A percentile compares a stretch with the other conserved stretches of the same genome.
These are phyloP conservation scores for Calycopis cecrops DNA, from an alignment of 1,140 invertebrate genomes.

Conservation along the genomic window DNA sequence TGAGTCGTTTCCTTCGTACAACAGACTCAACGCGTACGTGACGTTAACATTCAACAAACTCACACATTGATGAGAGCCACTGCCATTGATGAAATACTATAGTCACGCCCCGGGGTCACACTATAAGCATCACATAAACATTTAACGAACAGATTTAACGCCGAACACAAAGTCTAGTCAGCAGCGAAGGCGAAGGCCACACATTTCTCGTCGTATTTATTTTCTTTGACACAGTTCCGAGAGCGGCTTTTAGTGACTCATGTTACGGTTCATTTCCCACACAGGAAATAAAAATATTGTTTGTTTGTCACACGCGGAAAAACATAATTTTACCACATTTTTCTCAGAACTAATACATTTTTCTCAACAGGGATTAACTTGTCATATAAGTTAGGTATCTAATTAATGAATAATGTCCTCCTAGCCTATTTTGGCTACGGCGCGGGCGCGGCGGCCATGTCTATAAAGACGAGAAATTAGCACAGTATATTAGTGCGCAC, in stretches of 20 bases:
- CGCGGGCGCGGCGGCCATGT: too few relatives aligned
- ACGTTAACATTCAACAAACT: too few relatives aligned
- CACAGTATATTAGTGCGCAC: too few relatives aligned
- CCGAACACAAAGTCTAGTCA: not conserved
- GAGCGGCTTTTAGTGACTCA: slow-evolving; percentile 24
- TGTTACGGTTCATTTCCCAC: slow-evolving; percentile 21
- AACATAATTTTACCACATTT: not conserved
- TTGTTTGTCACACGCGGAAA: not conserved
- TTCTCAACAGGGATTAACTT: not conserved
- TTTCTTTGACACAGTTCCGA: slow-evolving; percentile 27
- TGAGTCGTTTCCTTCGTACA: too few relatives aligned
- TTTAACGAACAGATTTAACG: slow-evolving; percentile 1
- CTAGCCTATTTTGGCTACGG: too few relatives aligned
- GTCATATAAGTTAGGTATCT: too few relatives aligned
- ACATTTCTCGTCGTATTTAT: slow-evolving; percentile 26
- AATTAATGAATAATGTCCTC: too few relatives aligned
- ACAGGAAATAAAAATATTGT: slow-evolving; percentile 7
- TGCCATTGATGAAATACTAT: not conserved
- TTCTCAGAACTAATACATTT: slow-evolving; percentile 5
- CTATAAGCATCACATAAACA: not conserved
- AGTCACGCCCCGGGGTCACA: not conserved
- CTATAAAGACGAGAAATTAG: too few relatives aligned
- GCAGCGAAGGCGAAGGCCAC: slow-evolving; percentile 30
- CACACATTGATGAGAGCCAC: not conserved
- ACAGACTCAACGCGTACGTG: too few relatives aligned